Evolutionary conservation across 2,797 vertebrate species (phyloP), one percentile per base, ranked within the genome.

Genomic region (Aphelocoma californica): DNA sequence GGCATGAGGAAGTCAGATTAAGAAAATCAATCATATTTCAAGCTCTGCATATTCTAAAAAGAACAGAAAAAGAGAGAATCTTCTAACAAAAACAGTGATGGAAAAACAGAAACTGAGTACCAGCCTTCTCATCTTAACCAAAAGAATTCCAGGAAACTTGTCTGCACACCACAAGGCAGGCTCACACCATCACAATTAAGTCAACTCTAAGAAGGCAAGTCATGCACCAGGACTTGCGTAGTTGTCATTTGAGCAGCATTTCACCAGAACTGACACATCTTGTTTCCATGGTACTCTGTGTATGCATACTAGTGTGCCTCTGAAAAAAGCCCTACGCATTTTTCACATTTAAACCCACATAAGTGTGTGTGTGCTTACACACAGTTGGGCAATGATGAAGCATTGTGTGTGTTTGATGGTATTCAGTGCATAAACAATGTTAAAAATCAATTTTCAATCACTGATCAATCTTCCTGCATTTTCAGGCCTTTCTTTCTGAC

Each of bases 181-280:
- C 44, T 57, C 51, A 67, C 24, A 90, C 25, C 53, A 69, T 14
- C 45, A 65, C 51, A 57, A 47, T 18, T 38, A 75, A 72, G 40
- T 12, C 53, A 83, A 12, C 5, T 14, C 83, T 73, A 64, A 47
- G 19, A 58, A 48, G 18, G 14, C 25, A 82, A 47, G 7, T 36
- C 28, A 47, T 10, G 36, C 31, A 90, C 10, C 0, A 2, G 34
- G 38, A 48, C 36, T 78, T 20, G 5, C 0, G 1, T 2, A 81
- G 66, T 2, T 74, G n/a, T 45, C 42, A 50, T 70, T 29, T 75
- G 40, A 86, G 23, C n/a, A 57, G 29, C 6, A 2, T 54, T 81
- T 84, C 81, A 84, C 13, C 40, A 92, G 31, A 72, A 86, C 9
- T 23, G 21, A 79, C 17, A 45, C 38, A 70, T 45, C 38, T 53